Conservation (phyloP, 2,888 invertebrate species). For the Orchesella flavescens region DNA sequence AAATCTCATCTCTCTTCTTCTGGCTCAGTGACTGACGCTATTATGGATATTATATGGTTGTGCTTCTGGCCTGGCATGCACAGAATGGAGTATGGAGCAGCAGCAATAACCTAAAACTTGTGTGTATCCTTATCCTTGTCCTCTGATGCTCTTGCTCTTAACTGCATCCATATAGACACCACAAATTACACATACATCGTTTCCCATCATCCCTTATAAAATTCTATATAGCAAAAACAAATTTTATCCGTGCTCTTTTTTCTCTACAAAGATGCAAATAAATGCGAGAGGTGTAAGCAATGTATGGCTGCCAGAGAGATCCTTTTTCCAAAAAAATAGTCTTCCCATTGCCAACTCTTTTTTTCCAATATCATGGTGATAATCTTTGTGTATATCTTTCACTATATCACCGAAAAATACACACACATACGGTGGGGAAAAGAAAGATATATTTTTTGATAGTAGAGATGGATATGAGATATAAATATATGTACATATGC, state of each 20-base stretch:
- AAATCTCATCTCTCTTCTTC: background rate
- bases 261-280: background rate
- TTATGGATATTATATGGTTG: too few relatives aligned
- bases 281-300: background rate
- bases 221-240: background rate
- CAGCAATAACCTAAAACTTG: conserved; percentile 53
- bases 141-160: conserved; percentile 26
- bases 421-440: too few relatives aligned
- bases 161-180: conserved; percentile 17
- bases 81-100: background rate
- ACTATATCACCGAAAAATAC: background rate
- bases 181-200: background rate
- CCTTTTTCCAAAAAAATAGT: too few relatives aligned
- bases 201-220: too few relatives aligned
- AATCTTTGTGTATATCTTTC: too few relatives aligned
- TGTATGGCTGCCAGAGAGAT: too few relatives aligned
- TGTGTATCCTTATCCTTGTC: conserved; percentile 56
- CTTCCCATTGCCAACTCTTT: background rate
- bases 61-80: too few relatives aligned
- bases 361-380: background rate
- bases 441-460: background rate
- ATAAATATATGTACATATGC: background rate
- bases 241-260: background rate
- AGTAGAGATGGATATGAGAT: background rate
- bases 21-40: background rate